Base-by-base conservation (phyloP, 1,140 invertebrate species). In the Bombus pyrosoma region DNA sequence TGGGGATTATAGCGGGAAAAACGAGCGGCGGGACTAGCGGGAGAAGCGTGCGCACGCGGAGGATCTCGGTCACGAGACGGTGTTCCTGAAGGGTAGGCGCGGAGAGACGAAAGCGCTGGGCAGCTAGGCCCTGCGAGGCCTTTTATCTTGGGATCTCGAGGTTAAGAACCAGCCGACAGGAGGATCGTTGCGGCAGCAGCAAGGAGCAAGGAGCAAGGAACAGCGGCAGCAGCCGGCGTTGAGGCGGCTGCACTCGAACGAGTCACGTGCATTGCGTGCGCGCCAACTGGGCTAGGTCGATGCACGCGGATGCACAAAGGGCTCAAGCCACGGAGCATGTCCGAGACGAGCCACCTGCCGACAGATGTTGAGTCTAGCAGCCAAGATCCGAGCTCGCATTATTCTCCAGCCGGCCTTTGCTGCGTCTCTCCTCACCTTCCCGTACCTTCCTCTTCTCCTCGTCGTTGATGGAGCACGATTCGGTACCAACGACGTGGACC, bases 301-400 rank as follows among this genome's bases (percentile, higher is more conserved):
- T 91, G 90, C 89, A 91, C 86, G 89, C 84, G 87, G 87, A 89
- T 88, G 84, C 89, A 88, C 91, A 89, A 91, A 90, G 91, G 87
- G 86, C 91, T 77, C 86, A 88, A 83, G 86, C 87, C 87, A 91
- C 87, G 89, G 81, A 92, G 88, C 88, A 88, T 89, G 85, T 88
- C 85, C 88, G 87, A 92, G 90, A 90, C 87, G 83, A 90, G 86
- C 92, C 92, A 93, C 92, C 92, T 93, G 92, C 91, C 92, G 92
- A 93, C 92, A 93, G 92, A 93, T 93, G 92, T 93, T 92, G 86
- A 84, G 76, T 92, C 91, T 91, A 90, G 83, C 91, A 83, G 71
- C 87, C 85, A 83, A 87, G 87, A 87, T 85, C 85, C 81, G 37
- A 87, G 82, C 68, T 85, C 84, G 77, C 79, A 76, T 91, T 87